Conservation (phyloP, 2,888 invertebrate species). For the Apamea crenata region DNA sequence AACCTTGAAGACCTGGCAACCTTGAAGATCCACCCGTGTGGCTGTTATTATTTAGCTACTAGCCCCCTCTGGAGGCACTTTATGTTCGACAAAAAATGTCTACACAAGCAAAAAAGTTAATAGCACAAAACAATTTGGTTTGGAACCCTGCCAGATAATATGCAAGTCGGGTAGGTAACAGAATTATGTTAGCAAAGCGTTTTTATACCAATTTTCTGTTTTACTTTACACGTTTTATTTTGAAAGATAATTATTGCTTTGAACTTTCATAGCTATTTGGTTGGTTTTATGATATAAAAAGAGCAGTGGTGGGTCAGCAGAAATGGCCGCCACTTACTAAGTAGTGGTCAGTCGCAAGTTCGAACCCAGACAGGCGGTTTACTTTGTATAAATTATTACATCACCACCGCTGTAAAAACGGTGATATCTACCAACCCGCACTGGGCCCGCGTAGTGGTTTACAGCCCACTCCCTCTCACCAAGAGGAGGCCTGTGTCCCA, state of each 20-base stretch:
- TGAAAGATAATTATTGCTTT: conserved; percentile 1
- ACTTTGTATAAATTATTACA: no score
- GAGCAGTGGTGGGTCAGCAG: no score
- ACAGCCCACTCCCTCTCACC: not conserved
- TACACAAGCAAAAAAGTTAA: not conserved
- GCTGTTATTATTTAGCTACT: not conserved
- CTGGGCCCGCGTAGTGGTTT: not conserved
- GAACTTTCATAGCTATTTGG: not conserved
- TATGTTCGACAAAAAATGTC: not conserved
- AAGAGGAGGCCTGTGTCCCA: not conserved
- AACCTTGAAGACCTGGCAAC: no score
- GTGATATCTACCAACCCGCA: not conserved
- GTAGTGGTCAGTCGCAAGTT: no score
- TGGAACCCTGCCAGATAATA: conserved; percentile 11
- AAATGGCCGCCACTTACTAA: no score
- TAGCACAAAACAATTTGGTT: conserved; percentile 12
- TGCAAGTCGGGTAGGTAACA: not conserved
- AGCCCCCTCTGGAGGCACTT: not conserved
- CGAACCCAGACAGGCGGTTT: no score
- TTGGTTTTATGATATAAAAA: not conserved
- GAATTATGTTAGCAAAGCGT: not conserved
- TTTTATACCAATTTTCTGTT: not conserved
- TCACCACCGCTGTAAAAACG: no score
- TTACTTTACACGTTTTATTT: not conserved
- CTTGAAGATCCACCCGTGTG: not conserved